Percentiles rank a stretch among this genome's conserved stretches.
phyloP scores from a whole-genome alignment of 1,140 invertebrate species.

The Lanistes nyassanus region DNA sequence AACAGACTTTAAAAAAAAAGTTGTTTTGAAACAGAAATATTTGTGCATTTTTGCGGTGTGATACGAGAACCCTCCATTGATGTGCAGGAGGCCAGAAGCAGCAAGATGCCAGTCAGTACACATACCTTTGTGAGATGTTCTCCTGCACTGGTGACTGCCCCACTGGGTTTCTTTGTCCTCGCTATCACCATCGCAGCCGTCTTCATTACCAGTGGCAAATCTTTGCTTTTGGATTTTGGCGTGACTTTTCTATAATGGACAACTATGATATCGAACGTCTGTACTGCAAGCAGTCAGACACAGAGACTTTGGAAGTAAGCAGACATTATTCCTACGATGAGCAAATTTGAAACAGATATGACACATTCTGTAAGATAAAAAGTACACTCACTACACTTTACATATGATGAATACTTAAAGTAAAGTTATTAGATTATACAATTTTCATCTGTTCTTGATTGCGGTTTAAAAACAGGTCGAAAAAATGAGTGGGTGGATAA shows the following conservation, averaged over 20 bases:
- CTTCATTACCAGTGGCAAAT: not conserved
- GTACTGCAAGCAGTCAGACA: not conserved
- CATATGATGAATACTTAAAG: too few species aligned
- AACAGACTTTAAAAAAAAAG: not conserved
- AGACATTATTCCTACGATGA: not conserved
- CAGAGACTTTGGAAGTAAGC: conserved; percentile 4
- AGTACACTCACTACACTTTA: too few species aligned
- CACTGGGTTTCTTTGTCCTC: not conserved
- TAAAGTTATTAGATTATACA: too few species aligned
- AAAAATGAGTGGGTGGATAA: too few species aligned
- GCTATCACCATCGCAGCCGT: not conserved
- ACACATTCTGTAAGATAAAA: too few species aligned
- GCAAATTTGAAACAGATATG: not conserved
- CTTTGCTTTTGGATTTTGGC: not conserved
- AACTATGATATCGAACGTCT: conserved; percentile 1
- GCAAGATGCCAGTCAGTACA: conserved; percentile 4
- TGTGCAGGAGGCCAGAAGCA: not conserved
- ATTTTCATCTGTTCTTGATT: too few species aligned
- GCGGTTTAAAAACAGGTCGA: too few species aligned
- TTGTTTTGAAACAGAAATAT: not conserved
- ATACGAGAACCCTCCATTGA: not conserved
- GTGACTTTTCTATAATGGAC: conserved; percentile 2
- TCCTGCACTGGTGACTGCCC: conserved; percentile 1
- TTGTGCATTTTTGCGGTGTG: not conserved
- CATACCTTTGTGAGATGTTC: conserved; percentile 9